These are phyloP conservation scores for Zygothrica quintamaculata DNA, from an alignment of 2,888 invertebrate genomes.

Conservation along the genomic window DNA sequence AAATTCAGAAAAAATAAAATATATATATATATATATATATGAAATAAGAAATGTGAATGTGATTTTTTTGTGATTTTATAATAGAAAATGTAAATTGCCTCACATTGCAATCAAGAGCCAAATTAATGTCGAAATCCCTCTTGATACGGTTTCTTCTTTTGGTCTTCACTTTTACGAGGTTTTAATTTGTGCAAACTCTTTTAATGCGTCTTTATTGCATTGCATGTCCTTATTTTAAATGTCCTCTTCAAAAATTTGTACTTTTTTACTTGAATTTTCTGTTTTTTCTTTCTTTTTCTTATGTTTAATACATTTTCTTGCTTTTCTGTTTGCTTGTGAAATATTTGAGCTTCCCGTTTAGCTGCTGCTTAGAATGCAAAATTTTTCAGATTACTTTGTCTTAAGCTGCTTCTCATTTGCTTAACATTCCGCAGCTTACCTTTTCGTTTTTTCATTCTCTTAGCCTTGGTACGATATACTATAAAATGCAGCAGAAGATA, in stretches of 20 bases:
- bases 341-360: constrained; percentile 40
- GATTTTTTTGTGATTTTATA: too few species aligned
- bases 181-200: too few species aligned
- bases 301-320: neutral
- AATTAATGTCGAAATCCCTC: too few species aligned
- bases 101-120: too few species aligned
- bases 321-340: constrained; percentile 22
- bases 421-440: constrained; percentile 24
- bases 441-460: constrained; percentile 26
- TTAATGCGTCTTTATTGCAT: neutral
- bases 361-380: constrained; percentile 30
- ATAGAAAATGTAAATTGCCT: too few species aligned
- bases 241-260: neutral
- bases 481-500: constrained; percentile 17
- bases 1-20: too few species aligned
- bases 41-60: too few species aligned
- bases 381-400: constrained; percentile 58
- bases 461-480: too few species aligned
- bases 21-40: too few species aligned
- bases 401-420: constrained; percentile 58
- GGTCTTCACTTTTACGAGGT: too few species aligned
- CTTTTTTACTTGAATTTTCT: neutral
- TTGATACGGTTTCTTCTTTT: too few species aligned
- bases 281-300: constrained; percentile 6
- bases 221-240: neutral